Base-by-base conservation (phyloP, 1,140 invertebrate species). In the Micrasema minimum region DNA sequence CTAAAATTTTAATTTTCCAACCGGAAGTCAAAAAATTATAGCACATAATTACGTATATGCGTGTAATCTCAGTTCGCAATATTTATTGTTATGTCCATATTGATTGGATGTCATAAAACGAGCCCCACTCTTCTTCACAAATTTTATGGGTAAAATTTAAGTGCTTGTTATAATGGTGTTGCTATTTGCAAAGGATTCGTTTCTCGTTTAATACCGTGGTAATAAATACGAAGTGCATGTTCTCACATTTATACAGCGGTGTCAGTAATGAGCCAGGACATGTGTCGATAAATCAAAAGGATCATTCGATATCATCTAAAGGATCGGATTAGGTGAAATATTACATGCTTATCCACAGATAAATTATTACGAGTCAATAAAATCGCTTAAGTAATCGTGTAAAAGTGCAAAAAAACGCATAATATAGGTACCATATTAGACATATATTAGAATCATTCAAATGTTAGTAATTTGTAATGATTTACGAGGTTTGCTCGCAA, bases 221-320 rank as follows among this genome's bases (percentile, higher is more conserved):
- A 57, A 72, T 72, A 72, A 72, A 72, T 69, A 72, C 64, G 66
- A 43, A 69, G 64, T 72, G 71, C 71, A 69, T 65, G 66, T 57
- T 57, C 37, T n/a, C 51, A 50, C 26, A 46, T 46, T 55, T 65
- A 38, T 68, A 61, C 59, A 37, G 59, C 57, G 26, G 41, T 46
- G 22, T 22, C 26, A 11, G 66, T 72, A 72, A 72, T 72, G 71
- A 72, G 64, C 43, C 55, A 38, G 26, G 23, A 55, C 66, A 59
- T 72, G 64, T 65, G 45, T 72, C 51, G 20, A 55, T 26, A 20
- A 23, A 12, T n/a, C 23, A 31, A 23, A 16, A 55, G 26, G 5
- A 55, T 55, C 51, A 31, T 31, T 23, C 26, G n/a, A 55, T 55
- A 55, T 16, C 51, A 11, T n/a, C 3, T n/a, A n/a, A n/a, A 46